Conservation (phyloP, 2,888 invertebrate genomes). For the Neelides folsomi region DNA sequence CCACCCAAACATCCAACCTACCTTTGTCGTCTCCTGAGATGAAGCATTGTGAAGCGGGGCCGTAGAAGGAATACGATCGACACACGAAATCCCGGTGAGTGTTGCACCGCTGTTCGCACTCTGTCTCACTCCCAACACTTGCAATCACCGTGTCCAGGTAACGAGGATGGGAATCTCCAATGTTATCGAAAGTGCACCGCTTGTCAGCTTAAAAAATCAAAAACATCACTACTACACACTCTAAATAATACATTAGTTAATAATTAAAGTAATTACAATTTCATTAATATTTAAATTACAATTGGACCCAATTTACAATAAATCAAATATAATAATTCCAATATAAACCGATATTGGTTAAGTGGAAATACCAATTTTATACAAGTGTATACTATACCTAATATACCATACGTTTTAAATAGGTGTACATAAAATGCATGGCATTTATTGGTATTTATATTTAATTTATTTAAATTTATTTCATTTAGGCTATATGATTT, state of each 20-base stretch:
- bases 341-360: too few relatives aligned
- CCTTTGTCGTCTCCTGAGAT: constrained; percentile 39
- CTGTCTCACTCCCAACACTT: constrained; percentile 36
- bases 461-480: too few relatives aligned
- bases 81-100: constrained; percentile 38
- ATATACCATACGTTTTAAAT: too few relatives aligned
- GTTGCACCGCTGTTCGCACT: constrained; percentile 38
- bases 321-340: too few relatives aligned
- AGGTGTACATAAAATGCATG: too few relatives aligned
- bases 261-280: neutral
- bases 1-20: constrained; percentile 16
- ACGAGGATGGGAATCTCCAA: constrained; percentile 36
- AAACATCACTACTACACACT: too few relatives aligned
- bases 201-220: constrained; percentile 35
- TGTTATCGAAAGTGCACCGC: constrained; percentile 35
- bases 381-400: too few relatives aligned
- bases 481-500: too few relatives aligned
- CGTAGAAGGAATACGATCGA: constrained; percentile 38
- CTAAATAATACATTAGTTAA: too few relatives aligned
- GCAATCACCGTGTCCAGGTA: constrained; percentile 37
- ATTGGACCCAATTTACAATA: too few relatives aligned
- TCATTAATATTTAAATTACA: neutral
- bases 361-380: too few relatives aligned
- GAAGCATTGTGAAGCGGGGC: constrained; percentile 39
- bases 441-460: too few relatives aligned